phyloP scores from a whole-genome alignment of 2,888 invertebrate species.

The Drosophila seclusa region DNA sequence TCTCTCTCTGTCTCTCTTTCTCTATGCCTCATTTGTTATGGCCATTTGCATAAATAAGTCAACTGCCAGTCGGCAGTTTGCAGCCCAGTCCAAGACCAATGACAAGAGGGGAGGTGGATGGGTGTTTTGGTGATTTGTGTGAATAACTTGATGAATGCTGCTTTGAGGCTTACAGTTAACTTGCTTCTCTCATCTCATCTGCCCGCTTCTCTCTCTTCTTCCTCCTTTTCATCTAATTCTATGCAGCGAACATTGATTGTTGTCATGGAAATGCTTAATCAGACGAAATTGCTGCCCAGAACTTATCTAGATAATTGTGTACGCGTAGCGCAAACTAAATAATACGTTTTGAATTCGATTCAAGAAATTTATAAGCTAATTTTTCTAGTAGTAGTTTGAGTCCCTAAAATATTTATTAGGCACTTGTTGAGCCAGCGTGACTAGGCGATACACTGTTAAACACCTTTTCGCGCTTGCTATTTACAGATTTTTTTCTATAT shows the following conservation, averaged over 20 bases:
- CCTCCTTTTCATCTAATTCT: background rate
- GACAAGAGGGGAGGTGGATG: background rate
- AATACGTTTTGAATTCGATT: background rate
- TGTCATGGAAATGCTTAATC: conserved; percentile 34
- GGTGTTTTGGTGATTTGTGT: conserved; percentile 55
- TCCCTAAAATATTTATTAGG: background rate
- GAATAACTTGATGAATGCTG: conserved; percentile 76
- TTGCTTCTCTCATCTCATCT: conserved; percentile 37
- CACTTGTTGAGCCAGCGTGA: background rate
- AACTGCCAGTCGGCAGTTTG: conserved; percentile 68
- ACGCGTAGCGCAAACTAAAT: background rate
- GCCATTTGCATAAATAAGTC: conserved; percentile 81
- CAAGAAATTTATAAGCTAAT: background rate
- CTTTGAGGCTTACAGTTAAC: conserved; percentile 25
- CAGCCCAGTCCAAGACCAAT: conserved; percentile 35
- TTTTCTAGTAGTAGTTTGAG: background rate
- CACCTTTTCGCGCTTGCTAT: background rate
- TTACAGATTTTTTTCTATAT: background rate
- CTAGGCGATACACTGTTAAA: background rate
- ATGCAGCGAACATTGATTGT: conserved; percentile 21
- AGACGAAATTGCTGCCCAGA: conserved; percentile 15
- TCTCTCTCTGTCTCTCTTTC: conserved; percentile 15
- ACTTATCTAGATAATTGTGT: background rate
- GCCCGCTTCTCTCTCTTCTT: conserved; percentile 21
- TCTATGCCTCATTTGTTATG: conserved; percentile 77